Evolutionary conservation across 2,888 invertebrate species (phyloP), one percentile per base, ranked within the genome.

Genomic region (Carabus problematicus): DNA sequence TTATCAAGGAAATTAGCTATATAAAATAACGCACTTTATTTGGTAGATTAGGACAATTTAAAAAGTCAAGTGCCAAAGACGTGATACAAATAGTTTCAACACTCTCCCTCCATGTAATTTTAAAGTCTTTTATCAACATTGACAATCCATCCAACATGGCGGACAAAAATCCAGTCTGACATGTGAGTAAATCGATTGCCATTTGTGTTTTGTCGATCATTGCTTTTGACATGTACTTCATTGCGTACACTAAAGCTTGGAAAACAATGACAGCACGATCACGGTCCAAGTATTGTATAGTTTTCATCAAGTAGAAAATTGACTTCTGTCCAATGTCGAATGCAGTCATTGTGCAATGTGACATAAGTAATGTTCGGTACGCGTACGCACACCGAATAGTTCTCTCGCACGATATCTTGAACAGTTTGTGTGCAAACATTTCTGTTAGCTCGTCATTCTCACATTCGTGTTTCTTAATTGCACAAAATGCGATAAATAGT

Each of bases 71-170:
- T 8, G 85, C 82, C 3, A 84, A 79, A 52, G 84, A 83, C 45
- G 87, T 80, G 9, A 93, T 81, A 72, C 90, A 90, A 70, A 91
- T 84, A 0, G 91, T 88, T 82, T 93, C 92, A 1, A 92, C 84
- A 69, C 90, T 91, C 74, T 92, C 91, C 69, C 89, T 87, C 93
- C 93, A 93, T 41, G 89, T 89, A 11, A 93, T 88, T 71, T 89
- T 86, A 73, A 89, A 90, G 56, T 88, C 86, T 70, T 88, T 87
- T 3, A 92, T 88, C 52, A 92, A 81, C 0, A 85, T 83, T 18
- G 87, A 83, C 9, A 92, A 81, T 0, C 86, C 87, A 68, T 91
- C 88, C 69, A 93, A 80, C 0, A 91, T 84, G n/a, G 89, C 85
- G 8, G 87, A 86, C 76, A 91, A 81, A 29, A 90, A 86, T 49